phyloP scores from a whole-genome alignment of 1,140 invertebrate genomes.

The Ostrea edulis region DNA sequence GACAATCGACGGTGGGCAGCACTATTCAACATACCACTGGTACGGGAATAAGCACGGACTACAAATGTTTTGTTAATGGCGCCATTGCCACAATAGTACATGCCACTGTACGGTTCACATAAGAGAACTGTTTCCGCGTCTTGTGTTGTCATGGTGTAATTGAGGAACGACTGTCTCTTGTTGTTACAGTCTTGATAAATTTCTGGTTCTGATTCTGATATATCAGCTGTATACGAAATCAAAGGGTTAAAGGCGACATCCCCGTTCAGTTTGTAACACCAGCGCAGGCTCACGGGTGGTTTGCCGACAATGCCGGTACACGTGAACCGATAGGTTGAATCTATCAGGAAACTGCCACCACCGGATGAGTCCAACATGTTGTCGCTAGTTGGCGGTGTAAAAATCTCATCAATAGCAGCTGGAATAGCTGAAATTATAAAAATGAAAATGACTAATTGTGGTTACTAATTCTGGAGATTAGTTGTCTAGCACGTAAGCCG shows the following conservation, averaged over 20 bases:
- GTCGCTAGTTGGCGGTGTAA: background rate
- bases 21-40: background rate
- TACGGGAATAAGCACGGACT: background rate
- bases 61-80: conserved; percentile 20
- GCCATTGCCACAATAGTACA: conserved; percentile 8
- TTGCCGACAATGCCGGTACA: conserved; percentile 27
- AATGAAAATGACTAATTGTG: too few species aligned
- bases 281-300: background rate
- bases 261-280: conserved; percentile 1
- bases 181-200: conserved; percentile 12
- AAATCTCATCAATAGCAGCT: background rate
- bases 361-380: background rate
- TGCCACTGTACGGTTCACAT: conserved; percentile 13
- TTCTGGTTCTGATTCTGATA: conserved; percentile 1
- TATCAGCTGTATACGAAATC: background rate
- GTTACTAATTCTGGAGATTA: too few species aligned
- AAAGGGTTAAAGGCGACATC: background rate
- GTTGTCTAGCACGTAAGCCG: too few species aligned
- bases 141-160: background rate
- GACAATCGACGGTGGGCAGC: background rate
- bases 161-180: conserved; percentile 30
- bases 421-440: background rate
- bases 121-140: conserved; percentile 3
- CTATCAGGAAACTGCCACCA: background rate
- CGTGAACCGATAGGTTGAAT: background rate